phyloP scores from a whole-genome alignment of 1,140 invertebrate species.

The Penaeus chinensis region DNA sequence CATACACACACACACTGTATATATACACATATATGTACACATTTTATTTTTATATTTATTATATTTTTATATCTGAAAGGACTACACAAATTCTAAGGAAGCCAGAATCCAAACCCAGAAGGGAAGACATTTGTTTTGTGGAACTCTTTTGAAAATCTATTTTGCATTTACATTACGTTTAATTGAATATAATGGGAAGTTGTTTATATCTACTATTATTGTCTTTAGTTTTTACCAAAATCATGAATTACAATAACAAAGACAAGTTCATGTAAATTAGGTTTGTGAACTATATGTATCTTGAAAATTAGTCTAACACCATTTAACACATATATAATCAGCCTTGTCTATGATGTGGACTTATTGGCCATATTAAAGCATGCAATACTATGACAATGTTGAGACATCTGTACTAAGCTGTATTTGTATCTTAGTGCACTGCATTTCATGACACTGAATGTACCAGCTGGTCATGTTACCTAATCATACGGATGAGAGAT shows the following conservation, averaged over 20 bases:
- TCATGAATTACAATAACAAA: too few relatives aligned
- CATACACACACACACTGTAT: constrained; percentile 13
- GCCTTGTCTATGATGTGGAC: not conserved
- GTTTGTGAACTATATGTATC: not conserved
- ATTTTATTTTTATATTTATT: not conserved
- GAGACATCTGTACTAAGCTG: not conserved
- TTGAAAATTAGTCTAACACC: constrained; percentile 16
- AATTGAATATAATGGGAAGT: too few relatives aligned
- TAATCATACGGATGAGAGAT: too few relatives aligned
- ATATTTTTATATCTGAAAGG: not conserved
- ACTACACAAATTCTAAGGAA: too few relatives aligned
- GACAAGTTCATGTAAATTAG: too few relatives aligned
- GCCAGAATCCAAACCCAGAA: too few relatives aligned
- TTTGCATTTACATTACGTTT: too few relatives aligned
- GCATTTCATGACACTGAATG: constrained; percentile 3
- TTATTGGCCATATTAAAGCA: constrained; percentile 21
- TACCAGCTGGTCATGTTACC: not conserved
- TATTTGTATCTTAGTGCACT: not conserved
- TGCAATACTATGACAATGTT: not conserved
- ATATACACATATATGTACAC: constrained; percentile 22
- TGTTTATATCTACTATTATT: too few relatives aligned
- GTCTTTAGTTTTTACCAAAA: too few relatives aligned
- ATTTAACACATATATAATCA: not conserved
- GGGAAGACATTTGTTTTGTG: too few relatives aligned
- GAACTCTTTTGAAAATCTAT: too few relatives aligned